Evolutionary conservation across 1,140 invertebrate species (phyloP), one percentile per base, ranked within the genome.

Genomic region (Heterodera schachtii): DNA sequence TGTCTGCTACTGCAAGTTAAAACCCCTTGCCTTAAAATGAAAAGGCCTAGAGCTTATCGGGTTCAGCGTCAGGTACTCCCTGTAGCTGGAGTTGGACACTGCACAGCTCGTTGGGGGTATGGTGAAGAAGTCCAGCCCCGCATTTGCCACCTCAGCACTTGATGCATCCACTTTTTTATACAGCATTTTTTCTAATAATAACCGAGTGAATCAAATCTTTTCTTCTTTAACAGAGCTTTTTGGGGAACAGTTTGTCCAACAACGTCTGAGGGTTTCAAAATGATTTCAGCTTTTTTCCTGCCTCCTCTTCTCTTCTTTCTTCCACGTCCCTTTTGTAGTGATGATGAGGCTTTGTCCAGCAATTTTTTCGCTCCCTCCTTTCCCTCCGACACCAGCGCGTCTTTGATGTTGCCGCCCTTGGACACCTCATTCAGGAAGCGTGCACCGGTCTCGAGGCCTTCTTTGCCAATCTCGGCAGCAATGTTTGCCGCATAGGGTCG

Each of bases 81-180:
- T 1, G 11, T 60, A 60, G 16, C 57, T 64, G 13, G 57, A 64
- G 16, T 60, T 60, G 11, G 57, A 0, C 57, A 60, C 57, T 60
- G 57, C 57, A 19, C 57, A 60, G 16, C 19, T 11, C 19, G 57
- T 60, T 16, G 57, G 74, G 74, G 43, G 74, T 47, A 49, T 74
- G 2, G 19, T 49, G n/a, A 9, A 74, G 11, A 74, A 57, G 73
- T 31, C 57, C 11, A 74, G 31, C 47, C 57, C 73, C 3, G 73
- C 31, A 74, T 74, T 74, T 3, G 73, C 57, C 7, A 75, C 57
- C 21, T 75, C 57, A 8, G 57, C 43, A 44, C 73, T 75, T 21
- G 47, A n/a, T 2, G n/a, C 57, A 44, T 75, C 73, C 57, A 75
- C 57, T 44, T 75, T 75, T 52, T 75, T 49, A 75, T 43, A 75